Evolutionary conservation across 2,888 invertebrate genomes (phyloP).

Genomic region (Gymnosoma rotundatum): DNA sequence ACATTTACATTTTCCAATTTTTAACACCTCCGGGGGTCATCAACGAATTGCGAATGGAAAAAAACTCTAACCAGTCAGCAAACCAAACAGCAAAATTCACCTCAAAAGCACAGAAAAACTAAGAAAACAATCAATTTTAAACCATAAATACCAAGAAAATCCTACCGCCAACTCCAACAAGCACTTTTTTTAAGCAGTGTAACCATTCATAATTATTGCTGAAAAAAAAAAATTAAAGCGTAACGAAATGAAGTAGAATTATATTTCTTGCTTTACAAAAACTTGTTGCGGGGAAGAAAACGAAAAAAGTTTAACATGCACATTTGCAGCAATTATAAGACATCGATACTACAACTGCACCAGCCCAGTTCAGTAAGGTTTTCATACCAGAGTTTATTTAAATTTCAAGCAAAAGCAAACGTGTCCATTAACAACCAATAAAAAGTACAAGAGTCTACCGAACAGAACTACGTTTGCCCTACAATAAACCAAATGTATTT

Average conservation of each 20-base stretch:
- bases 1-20: conserved; percentile 81
- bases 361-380: conserved; percentile 46
- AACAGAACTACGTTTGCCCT: background rate
- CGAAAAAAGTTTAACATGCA: conserved; percentile 59
- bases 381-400: conserved; percentile 8
- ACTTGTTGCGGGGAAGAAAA: conserved; percentile 48
- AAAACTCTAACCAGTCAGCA: conserved; percentile 24
- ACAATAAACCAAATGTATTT: too few species aligned
- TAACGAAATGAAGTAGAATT: conserved; percentile 61
- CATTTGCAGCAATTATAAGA: conserved; percentile 73
- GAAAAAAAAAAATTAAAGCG: conserved; percentile 49
- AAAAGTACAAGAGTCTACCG: background rate
- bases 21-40: conserved; percentile 81
- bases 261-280: conserved; percentile 63
- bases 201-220: conserved; percentile 56
- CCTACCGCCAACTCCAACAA: conserved; percentile 13
- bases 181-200: conserved; percentile 14
- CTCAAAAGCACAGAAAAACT: conserved; percentile 1
- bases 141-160: conserved; percentile 20
- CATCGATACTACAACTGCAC: conserved; percentile 60
- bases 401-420: conserved; percentile 16
- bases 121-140: conserved; percentile 45
- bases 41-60: conserved; percentile 71
- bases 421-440: conserved; percentile 18
- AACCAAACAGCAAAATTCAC: conserved; percentile 18